Evolutionary conservation across 2,888 invertebrate genomes (phyloP).

Genomic region (Antitype chi): DNA sequence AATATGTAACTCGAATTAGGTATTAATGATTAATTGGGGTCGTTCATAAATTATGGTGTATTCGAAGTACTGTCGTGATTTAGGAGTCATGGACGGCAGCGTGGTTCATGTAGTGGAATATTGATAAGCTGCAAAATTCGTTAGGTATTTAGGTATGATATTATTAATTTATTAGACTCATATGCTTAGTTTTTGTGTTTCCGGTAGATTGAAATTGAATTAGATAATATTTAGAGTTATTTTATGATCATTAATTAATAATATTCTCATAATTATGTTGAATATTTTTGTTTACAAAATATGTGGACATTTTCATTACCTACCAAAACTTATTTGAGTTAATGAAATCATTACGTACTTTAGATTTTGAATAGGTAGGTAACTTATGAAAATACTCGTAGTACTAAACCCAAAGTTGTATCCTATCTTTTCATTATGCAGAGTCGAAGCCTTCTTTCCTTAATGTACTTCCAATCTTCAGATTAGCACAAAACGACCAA

Average conservation of each 20-base stretch:
- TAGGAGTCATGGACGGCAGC: background rate
- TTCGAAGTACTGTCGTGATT: slow-evolving; percentile 20
- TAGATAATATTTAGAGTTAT: background rate
- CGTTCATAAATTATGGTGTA: slow-evolving; percentile 22
- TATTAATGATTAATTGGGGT: slow-evolving; percentile 22
- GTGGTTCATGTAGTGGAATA: background rate
- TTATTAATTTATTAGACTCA: background rate
- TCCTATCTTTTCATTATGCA: background rate
- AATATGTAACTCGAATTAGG: slow-evolving; percentile 38
- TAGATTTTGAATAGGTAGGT: background rate
- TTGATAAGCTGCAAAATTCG: background rate
- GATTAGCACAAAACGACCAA: slow-evolving; percentile 36
- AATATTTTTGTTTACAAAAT: background rate
- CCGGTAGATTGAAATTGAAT: background rate
- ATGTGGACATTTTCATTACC: too few relatives aligned
- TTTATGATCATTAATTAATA: background rate
- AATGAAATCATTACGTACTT: background rate
- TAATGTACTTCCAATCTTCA: slow-evolving; percentile 40
- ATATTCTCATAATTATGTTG: too few relatives aligned
- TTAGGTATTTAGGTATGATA: background rate
- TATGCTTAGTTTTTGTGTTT: background rate
- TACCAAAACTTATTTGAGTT: background rate
- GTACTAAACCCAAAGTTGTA: background rate
- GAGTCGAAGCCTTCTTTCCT: background rate
- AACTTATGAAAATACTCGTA: background rate